Base-by-base conservation (phyloP, 2,888 invertebrate species). In the Drosophila prolongata region DNA sequence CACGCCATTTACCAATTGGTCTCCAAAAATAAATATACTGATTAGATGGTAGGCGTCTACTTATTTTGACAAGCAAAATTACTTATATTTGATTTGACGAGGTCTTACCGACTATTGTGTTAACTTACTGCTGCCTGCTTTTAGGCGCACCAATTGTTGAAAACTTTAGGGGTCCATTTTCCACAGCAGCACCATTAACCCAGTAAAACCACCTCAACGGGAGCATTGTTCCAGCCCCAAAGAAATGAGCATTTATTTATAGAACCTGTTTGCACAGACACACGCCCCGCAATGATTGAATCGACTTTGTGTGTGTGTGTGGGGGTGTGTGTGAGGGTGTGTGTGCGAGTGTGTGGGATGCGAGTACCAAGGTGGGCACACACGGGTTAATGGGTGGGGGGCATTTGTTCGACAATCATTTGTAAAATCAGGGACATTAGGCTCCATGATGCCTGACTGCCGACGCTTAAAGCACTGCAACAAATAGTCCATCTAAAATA, bases 381-480 rank as follows among this genome's bases (percentile, higher is more conserved):
- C 46, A 49, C 27, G 59, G 50, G 53, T 49, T 69, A 49, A 55
- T 14, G 60, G 40, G 40, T 9, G 38, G 53, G 24, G 24, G 38
- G 53, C n/a, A 24, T 19, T 38, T 30, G 53, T 62, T 67, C 77
- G 75, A 76, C 74, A 79, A 77, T 77, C 85, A 79, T 84, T 83
- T 85, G 79, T 75, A 69, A 87, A 87, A 87, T 83, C 85, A 79
- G 85, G 67, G 75, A 70, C 81, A 87, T 87, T 81, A 79, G 77
- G 79, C 79, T 61, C 72, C 50, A 47, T 50, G 38, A 42, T 64
- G 50, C 27, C 50, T 34, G 35, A 43, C 37, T 64, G 50, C 43
- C 49, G 9, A 34, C 30, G 42, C 64, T 14, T 13, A 0, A 1
- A 10, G 16, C 30, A 58, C 54, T 58, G 47, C 14, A 16, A 49